Conservation (phyloP, 2,797 vertebrate genomes). For the Oreochromis grahami region DNA sequence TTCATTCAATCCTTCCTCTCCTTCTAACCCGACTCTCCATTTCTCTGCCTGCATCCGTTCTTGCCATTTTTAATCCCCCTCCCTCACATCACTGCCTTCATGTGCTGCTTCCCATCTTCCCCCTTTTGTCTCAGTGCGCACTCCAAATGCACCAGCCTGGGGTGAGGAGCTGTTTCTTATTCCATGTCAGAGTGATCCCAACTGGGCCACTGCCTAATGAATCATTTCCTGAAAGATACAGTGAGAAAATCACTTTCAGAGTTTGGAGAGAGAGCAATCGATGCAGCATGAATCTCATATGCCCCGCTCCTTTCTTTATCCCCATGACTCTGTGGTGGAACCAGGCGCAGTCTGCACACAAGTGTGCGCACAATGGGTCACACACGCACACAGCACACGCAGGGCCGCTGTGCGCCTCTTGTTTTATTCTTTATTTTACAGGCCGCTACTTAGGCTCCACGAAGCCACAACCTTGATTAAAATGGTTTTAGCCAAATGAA, state of each 20-base stretch:
- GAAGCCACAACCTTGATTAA: conserved; percentile 50
- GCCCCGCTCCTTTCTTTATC: conserved; percentile 7
- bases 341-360: conserved; percentile 44
- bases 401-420: not conserved
- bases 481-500: conserved; percentile 38
- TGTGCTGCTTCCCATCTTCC: conserved; percentile 50
- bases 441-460: conserved; percentile 27
- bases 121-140: conserved; percentile 27
- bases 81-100: not conserved
- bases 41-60: not conserved
- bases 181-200: conserved; percentile 58
- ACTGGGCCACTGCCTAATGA: conserved; percentile 58
- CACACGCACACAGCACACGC: conserved; percentile 31
- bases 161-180: conserved; percentile 70
- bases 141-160: conserved; percentile 51
- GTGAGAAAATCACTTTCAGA: conserved; percentile 70
- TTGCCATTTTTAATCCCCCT: not conserved
- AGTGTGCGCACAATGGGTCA: conserved; percentile 17
- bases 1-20: conserved; percentile 21
- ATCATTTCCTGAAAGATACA: conserved; percentile 70
- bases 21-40: not conserved
- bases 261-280: conserved; percentile 25
- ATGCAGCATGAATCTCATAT: conserved; percentile 30
- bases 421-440: conserved; percentile 32
- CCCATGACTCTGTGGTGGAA: conserved; percentile 11